Conservation (phyloP, 2,888 invertebrate species). For the Erebia palarica region DNA sequence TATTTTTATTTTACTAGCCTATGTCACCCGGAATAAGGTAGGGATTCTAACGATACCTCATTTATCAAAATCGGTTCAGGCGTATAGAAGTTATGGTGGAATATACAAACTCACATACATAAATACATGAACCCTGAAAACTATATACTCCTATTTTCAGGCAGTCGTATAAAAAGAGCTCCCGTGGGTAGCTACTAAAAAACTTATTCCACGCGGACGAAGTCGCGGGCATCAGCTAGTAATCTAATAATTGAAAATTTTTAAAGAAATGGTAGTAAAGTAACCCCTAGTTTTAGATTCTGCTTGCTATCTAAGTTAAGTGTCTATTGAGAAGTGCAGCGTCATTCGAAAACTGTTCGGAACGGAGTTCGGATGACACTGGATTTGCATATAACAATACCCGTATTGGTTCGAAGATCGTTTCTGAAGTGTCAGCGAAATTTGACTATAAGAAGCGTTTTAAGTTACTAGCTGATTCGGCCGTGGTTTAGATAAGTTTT, state of each 20-base stretch:
- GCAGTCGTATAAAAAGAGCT: too few species aligned
- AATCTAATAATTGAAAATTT: neutral
- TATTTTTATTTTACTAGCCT: too few species aligned
- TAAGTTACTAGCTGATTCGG: neutral
- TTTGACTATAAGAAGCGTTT: neutral
- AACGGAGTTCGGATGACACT: slow-evolving; percentile 21
- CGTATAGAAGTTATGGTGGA: too few species aligned
- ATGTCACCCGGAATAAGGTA: too few species aligned
- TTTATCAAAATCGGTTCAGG: too few species aligned
- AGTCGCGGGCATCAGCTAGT: too few species aligned
- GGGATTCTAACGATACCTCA: too few species aligned
- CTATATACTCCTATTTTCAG: too few species aligned
- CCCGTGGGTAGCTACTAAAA: neutral
- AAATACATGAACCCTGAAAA: too few species aligned
- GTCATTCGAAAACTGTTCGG: slow-evolving; percentile 9
- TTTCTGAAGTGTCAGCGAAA: slow-evolving; percentile 2
- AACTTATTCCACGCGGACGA: too few species aligned
- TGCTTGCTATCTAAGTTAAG: neutral
- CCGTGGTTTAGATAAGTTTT: too few species aligned
- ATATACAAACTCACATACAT: too few species aligned
- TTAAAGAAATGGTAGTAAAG: neutral
- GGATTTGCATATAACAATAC: slow-evolving; percentile 32
- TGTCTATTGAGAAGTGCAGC: slow-evolving; percentile 22
- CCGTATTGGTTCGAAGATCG: slow-evolving; percentile 14
- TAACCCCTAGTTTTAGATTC: neutral